A percentile compares a stretch with the other conserved stretches of the same genome.
Evolutionary conservation across 30 jellyfish, hydroid and myxozoan species (phyloP).

Genomic region (Catostylus mosaicus): DNA sequence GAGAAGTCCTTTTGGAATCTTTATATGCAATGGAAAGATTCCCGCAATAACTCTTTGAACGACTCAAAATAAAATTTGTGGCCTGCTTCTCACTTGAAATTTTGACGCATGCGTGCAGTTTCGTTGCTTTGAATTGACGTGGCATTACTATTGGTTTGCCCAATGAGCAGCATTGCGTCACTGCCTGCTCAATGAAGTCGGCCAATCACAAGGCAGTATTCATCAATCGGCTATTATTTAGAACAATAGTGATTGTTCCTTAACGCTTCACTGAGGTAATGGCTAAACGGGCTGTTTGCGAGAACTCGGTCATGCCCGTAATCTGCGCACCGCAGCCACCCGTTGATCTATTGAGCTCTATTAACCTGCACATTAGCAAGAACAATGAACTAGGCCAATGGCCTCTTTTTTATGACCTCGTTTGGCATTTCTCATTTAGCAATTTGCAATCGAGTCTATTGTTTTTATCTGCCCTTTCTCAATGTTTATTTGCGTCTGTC

Average conservation of each 20-base stretch:
- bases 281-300: conserved; percentile 64
- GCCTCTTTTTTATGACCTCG: conserved; percentile 62
- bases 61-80: conserved; percentile 29
- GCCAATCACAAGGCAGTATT: conserved; percentile 62
- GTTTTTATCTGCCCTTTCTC: not conserved
- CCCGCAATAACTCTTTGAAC: conserved; percentile 44
- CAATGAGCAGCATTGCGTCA: conserved; percentile 91
- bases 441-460: conserved; percentile 50
- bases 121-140: conserved; percentile 79
- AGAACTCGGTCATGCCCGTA: conserved; percentile 72
- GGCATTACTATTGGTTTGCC: conserved; percentile 90
- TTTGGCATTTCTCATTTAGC: conserved; percentile 44
- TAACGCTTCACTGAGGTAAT: conserved; percentile 84
- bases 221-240: conserved; percentile 40
- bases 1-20: conserved; percentile 3
- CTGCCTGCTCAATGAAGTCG: conserved; percentile 65
- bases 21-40: conserved; percentile 38
- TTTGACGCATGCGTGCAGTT: conserved; percentile 87
- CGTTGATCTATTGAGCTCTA: conserved; percentile 76
- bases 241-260: conserved; percentile 70
- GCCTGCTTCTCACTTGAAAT: conserved; percentile 27
- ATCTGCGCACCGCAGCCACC: conserved; percentile 60
- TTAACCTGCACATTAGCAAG: conserved; percentile 47
- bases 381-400: conserved; percentile 32
- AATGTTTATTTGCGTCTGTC: conserved; percentile 16